Evolutionary conservation across 2,888 invertebrate species (phyloP).

Genomic region (Tillus elongatus): DNA sequence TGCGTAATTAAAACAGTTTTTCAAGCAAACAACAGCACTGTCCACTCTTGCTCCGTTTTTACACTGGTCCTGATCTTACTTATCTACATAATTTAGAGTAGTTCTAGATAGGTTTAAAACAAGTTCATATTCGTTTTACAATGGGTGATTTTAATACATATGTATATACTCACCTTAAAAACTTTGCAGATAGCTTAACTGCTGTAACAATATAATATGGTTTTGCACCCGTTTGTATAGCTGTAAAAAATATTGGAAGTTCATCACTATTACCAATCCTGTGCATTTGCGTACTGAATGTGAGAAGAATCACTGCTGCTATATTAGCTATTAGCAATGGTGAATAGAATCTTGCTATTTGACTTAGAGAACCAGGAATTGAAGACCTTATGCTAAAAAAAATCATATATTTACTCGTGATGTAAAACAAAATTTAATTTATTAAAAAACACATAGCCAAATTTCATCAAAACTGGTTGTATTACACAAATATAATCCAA

Average conservation of each 20-base stretch:
- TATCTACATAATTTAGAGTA: too few species aligned
- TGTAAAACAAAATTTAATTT: too few species aligned
- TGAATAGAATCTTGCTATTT: slow-evolving; percentile 57
- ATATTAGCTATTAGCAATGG: slow-evolving; percentile 58
- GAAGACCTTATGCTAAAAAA: slow-evolving; percentile 49
- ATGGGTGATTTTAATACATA: too few species aligned
- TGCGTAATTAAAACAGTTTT: too few species aligned
- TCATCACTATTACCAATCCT: slow-evolving; percentile 36
- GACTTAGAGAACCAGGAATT: slow-evolving; percentile 51
- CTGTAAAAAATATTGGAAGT: slow-evolving; percentile 48
- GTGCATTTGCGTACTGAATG: slow-evolving; percentile 47
- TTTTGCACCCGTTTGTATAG: slow-evolving; percentile 51
- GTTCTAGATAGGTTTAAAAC: too few species aligned
- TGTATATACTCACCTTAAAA: slow-evolving; percentile 45
- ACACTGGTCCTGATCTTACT: too few species aligned
- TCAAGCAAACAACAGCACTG: too few species aligned
- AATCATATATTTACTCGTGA: slow-evolving; percentile 2
- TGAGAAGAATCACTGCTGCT: slow-evolving; percentile 54
- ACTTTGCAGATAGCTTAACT: slow-evolving; percentile 42
- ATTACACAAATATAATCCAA: too few species aligned
- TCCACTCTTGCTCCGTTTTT: too few species aligned
- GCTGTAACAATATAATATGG: slow-evolving; percentile 49
- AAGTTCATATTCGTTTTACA: too few species aligned
- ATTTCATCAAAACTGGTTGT: too few species aligned
- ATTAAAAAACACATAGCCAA: too few species aligned